phyloP scores from a whole-genome alignment of 2,113 vertebrate species.

The Kobus ellipsiprymnus region DNA sequence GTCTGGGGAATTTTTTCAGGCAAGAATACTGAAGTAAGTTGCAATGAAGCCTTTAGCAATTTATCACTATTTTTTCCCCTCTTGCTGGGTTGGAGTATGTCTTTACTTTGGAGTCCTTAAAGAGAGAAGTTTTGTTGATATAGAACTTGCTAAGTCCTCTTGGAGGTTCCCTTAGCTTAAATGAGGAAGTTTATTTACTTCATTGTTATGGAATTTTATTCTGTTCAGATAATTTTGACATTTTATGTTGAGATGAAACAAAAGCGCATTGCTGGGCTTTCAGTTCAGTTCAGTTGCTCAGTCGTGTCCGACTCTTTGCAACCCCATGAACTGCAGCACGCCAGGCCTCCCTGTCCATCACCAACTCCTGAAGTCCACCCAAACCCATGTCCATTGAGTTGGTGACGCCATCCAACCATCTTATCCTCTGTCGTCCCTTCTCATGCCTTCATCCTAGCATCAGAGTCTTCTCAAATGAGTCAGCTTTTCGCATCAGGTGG shows the following conservation, averaged over 20 bases:
- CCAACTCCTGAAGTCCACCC: neutral
- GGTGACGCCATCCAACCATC: neutral
- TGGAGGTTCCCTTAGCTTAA: neutral
- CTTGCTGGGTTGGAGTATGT: neutral
- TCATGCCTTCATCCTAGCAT: neutral
- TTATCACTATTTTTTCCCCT: neutral
- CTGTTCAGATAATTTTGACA: neutral
- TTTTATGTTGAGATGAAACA: neutral
- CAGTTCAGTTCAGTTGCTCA: neutral
- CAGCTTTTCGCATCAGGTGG: neutral
- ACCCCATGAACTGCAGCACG: rapidly evolving
- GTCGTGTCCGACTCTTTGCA: neutral
- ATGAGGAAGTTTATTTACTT: neutral
- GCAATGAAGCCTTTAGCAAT: neutral
- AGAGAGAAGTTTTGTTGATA: neutral
- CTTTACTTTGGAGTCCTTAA: neutral
- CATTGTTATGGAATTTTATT: neutral
- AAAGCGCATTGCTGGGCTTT: neutral
- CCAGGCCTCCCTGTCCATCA: neutral
- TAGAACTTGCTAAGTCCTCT: neutral
- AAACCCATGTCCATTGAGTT: neutral
- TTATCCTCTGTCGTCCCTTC: neutral
- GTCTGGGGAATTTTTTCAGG: neutral
- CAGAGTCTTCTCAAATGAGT: neutral
- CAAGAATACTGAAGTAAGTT: neutral